Conservation (phyloP, 2,797 vertebrate species). For the Helostoma temminkii region DNA sequence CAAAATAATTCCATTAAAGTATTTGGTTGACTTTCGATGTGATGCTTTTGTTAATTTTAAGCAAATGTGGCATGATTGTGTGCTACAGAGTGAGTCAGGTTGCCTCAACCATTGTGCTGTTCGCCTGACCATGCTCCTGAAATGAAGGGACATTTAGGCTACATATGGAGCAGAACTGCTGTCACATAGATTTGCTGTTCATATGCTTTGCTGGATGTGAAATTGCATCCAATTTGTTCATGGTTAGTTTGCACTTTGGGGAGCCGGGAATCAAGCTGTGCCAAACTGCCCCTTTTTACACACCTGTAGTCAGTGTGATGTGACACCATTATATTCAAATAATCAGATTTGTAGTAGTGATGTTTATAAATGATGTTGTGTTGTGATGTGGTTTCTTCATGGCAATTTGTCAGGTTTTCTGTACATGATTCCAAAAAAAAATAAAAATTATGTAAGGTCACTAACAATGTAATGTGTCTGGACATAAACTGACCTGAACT, state of each 20-base stretch:
- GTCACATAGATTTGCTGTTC: constrained; percentile 49
- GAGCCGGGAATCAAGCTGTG: constrained; percentile 20
- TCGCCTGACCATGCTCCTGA: constrained; percentile 66
- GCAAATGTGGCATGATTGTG: constrained; percentile 63
- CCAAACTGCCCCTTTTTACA: constrained; percentile 4
- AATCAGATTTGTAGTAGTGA: constrained; percentile 7
- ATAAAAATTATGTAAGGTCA: too few relatives aligned
- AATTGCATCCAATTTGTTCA: constrained; percentile 66
- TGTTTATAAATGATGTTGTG: too few relatives aligned
- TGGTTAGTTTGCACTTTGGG: constrained; percentile 37
- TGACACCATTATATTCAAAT: constrained; percentile 17
- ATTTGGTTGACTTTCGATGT: constrained; percentile 55
- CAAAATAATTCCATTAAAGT: constrained; percentile 77
- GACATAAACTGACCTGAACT: too few relatives aligned
- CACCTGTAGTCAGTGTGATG: constrained; percentile 30
- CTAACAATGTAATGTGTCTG: too few relatives aligned
- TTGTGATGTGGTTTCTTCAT: too few relatives aligned
- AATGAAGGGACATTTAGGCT: constrained; percentile 75
- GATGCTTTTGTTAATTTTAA: constrained; percentile 27
- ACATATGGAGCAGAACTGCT: constrained; percentile 74
- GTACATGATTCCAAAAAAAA: too few relatives aligned
- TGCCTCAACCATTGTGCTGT: constrained; percentile 50
- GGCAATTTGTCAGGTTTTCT: too few relatives aligned
- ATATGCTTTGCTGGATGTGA: constrained; percentile 73
- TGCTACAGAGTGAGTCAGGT: constrained; percentile 58